Percentiles rank a stretch among this genome's conserved stretches.
phyloP scores from a whole-genome alignment of 2,113 vertebrate species.

The Globicephala melas region DNA sequence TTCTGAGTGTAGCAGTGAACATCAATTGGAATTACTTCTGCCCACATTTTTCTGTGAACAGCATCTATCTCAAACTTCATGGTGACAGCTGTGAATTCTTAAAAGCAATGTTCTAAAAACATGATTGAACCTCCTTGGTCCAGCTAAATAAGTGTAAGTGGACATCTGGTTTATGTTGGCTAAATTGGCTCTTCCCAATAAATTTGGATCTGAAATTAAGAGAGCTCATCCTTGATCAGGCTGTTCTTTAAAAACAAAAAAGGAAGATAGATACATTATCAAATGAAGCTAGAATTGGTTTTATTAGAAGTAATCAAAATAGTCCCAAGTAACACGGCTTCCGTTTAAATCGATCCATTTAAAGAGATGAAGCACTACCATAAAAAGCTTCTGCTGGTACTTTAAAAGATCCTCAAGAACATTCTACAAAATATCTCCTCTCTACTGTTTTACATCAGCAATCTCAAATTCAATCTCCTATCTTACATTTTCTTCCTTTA shows the following conservation, averaged over 20 bases:
- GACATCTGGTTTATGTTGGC: neutral
- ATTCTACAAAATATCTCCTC: neutral
- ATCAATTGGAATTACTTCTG: neutral
- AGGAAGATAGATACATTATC: neutral
- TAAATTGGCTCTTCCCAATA: neutral
- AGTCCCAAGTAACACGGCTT: neutral
- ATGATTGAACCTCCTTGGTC: neutral
- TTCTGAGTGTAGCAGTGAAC: neutral
- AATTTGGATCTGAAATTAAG: neutral
- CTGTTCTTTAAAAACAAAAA: neutral
- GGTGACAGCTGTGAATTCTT: neutral
- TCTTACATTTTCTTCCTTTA: conserved; percentile 16
- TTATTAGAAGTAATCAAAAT: neutral
- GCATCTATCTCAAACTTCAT: neutral
- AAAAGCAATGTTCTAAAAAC: neutral
- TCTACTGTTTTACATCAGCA: neutral
- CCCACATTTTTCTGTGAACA: neutral
- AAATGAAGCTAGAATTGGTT: neutral
- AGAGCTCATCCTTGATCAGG: neutral
- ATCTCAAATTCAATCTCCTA: neutral
- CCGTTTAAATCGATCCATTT: conserved; percentile 14
- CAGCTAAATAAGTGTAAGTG: neutral
- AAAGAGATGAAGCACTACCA: neutral
- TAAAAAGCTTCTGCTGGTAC: neutral
- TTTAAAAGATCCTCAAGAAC: neutral